These are phyloP conservation scores for Caenorhabditis parvicauda DNA, from an alignment of 2,888 invertebrate genomes.

Conservation along the genomic window DNA sequence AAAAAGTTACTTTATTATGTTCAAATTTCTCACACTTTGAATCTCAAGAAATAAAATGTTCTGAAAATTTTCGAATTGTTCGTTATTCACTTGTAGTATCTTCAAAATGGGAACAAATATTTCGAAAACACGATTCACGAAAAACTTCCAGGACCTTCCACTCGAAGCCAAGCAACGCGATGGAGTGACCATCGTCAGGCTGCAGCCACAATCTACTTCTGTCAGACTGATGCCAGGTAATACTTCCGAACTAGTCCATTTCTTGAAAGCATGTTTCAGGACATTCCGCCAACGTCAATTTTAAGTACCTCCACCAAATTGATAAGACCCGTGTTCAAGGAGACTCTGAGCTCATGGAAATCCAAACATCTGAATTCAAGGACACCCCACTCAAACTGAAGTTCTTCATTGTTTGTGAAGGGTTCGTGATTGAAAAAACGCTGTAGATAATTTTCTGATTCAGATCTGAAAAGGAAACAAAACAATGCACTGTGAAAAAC, in stretches of 20 bases:
- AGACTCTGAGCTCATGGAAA: constrained; percentile 36
- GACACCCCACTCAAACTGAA: constrained; percentile 44
- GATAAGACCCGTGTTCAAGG: constrained; percentile 7
- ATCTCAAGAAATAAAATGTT: too few relatives aligned
- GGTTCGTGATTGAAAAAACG: constrained; percentile 25
- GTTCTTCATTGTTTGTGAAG: constrained; percentile 52
- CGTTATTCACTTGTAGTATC: too few relatives aligned
- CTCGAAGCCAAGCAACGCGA: constrained; percentile 44
- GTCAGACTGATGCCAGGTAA: constrained; percentile 56
- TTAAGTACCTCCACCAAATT: constrained; percentile 52
- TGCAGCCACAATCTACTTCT: constrained; percentile 55
- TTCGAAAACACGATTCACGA: too few relatives aligned
- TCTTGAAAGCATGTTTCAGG: constrained; percentile 26
- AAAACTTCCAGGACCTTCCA: constrained; percentile 52
- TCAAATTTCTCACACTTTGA: too few relatives aligned
- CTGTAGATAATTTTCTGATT: constrained; percentile 1
- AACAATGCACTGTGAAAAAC: constrained; percentile 37
- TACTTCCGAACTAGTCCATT: background rate
- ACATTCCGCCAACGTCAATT: constrained; percentile 45
- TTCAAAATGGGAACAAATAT: too few relatives aligned
- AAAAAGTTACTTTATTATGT: too few relatives aligned
- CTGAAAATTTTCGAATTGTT: too few relatives aligned
- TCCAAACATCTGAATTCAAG: constrained; percentile 51
- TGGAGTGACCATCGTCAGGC: constrained; percentile 44
- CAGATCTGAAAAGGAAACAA: constrained; percentile 41